Conservation (phyloP, 2,113 vertebrate genomes). For the Sphaerodactylus townsendi region DNA sequence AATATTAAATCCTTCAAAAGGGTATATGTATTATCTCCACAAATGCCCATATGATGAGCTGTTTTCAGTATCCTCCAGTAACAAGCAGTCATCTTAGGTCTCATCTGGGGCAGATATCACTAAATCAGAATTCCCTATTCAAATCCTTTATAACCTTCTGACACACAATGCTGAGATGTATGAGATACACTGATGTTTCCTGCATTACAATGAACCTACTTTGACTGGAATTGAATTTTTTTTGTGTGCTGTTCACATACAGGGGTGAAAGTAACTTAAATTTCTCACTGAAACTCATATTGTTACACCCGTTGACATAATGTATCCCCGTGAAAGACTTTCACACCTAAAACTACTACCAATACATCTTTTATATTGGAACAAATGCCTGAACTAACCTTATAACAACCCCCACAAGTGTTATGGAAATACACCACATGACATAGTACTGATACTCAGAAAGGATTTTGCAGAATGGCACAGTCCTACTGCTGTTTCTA, state of each 20-base stretch:
- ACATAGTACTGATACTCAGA: too few relatives aligned
- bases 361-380: too few relatives aligned
- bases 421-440: too few relatives aligned
- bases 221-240: constrained; percentile 33
- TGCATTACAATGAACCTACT: constrained; percentile 52
- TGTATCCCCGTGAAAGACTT: too few relatives aligned
- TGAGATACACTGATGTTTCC: constrained; percentile 14
- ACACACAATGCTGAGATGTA: constrained; percentile 15
- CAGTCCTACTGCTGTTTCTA: too few relatives aligned
- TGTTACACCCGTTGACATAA: too few relatives aligned
- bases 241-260: constrained; percentile 24
- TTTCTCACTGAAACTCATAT: too few relatives aligned
- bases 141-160: constrained; percentile 50
- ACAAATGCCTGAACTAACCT: too few relatives aligned
- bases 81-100: constrained; percentile 41
- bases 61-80: constrained; percentile 52
- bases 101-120: constrained; percentile 45
- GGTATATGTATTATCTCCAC: constrained; percentile 54
- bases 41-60: constrained; percentile 63
- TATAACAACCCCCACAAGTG: too few relatives aligned
- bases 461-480: too few relatives aligned
- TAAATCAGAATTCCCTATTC: constrained; percentile 61
- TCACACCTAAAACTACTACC: too few relatives aligned
- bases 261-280: too few relatives aligned
- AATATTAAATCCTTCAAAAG: constrained; percentile 58